phyloP scores from a whole-genome alignment of 2,113 vertebrate genomes.

The Monopterus albus region DNA sequence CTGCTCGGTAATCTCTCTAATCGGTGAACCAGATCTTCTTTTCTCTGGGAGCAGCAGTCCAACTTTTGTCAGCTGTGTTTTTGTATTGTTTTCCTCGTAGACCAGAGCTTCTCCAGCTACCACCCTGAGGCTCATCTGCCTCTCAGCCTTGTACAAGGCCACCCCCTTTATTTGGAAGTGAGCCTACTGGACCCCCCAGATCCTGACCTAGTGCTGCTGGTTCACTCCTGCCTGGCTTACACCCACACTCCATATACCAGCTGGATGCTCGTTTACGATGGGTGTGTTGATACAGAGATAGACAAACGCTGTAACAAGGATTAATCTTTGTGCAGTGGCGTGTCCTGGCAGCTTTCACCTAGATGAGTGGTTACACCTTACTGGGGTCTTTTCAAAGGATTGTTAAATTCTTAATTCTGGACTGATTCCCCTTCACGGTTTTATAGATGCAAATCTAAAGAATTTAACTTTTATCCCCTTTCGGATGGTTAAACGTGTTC shows the following conservation, averaged over 20 bases:
- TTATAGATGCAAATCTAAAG: neutral
- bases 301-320: no score
- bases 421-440: no score
- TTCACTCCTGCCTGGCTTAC: constrained; percentile 75
- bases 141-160: constrained; percentile 40
- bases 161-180: constrained; percentile 62
- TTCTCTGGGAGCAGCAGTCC: neutral
- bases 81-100: constrained; percentile 10
- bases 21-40: neutral
- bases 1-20: neutral
- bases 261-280: constrained; percentile 63
- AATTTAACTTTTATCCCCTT: no score
- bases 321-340: no score
- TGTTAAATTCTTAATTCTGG: neutral
- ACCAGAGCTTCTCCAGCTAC: constrained; percentile 63
- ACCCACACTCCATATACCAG: constrained; percentile 27
- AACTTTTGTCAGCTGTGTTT: neutral
- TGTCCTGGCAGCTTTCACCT: no score
- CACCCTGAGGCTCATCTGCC: constrained; percentile 67
- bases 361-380: no score
- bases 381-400: neutral
- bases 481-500: no score
- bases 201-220: constrained; percentile 55
- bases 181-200: constrained; percentile 49
- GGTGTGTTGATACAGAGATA: constrained; percentile 51